Base-by-base conservation (phyloP, 1,140 invertebrate genomes). In the Bombus haemorrhoidalis region DNA sequence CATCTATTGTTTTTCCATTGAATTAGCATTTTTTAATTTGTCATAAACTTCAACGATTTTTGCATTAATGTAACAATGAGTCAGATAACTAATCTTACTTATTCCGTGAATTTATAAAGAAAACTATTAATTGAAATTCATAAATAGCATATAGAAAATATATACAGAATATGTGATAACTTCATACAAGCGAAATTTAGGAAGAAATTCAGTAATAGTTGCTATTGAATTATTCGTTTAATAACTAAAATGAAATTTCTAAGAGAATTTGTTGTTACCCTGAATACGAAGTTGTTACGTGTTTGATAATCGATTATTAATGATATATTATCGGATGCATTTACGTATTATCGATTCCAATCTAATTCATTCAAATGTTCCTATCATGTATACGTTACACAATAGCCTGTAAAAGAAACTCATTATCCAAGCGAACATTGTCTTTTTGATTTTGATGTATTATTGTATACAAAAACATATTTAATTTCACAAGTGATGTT, bases 131-230 rank as follows among this genome's bases (percentile, higher is more conserved):
- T 64, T 68, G 32, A 34, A 71, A 73, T 77, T 77, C 22, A 83
- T 69, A 83, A 85, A 80, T 85, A 73, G 0, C 72, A 80, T 85
- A 85, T 47, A 85, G 80, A 68, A 85, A 80, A 80, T 85, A 73
- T 73, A 57, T 73, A 85, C 32, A 80, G 80, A 39, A 80, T 80
- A 64, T 72, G 28, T 9, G 9, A 71, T 66, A 47, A 77, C 4
- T 53, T 69, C 37, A 62, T 25, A 57, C n/a, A 59, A 37, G 9
- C 15, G 43, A 72, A 80, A 80, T 72, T 85, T 72, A 28, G 37
- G 6, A 80, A 73, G 83, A 68, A 85, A 80, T 41, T 34, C 75
- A 72, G 53, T 12, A 34, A 47, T 9, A 62, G 18, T 83, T n/a
- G 1, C 8, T 8, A 62, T 2, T 78, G 13, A 80, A 53, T 47